phyloP scores from a whole-genome alignment of 2,113 vertebrate species.

The Panthera tigris region DNA sequence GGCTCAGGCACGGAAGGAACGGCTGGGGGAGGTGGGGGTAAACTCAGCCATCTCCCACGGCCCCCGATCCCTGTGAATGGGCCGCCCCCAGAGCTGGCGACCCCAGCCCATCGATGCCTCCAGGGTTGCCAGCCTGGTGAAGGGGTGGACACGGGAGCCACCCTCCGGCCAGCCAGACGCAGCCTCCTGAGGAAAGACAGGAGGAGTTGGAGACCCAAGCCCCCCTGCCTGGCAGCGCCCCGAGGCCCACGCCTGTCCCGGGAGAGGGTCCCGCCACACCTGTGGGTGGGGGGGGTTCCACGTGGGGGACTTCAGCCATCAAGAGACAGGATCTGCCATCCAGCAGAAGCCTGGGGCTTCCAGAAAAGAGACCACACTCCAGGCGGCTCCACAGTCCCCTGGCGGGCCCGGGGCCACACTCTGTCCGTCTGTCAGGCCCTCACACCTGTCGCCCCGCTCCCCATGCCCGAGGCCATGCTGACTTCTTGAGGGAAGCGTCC shows the following conservation, averaged over 20 bases:
- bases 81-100: not conserved
- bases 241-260: fast-evolving
- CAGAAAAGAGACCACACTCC: not conserved
- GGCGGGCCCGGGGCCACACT: not conserved
- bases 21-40: not conserved
- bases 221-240: not conserved
- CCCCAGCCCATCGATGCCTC: not conserved
- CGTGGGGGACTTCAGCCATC: not conserved
- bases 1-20: not conserved
- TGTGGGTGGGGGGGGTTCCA: not conserved
- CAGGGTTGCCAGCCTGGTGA: not conserved
- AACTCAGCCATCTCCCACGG: too few species aligned
- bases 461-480: not conserved
- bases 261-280: not conserved
- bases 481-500: not conserved
- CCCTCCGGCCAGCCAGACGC: not conserved
- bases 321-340: not conserved
- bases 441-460: not conserved
- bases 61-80: not conserved
- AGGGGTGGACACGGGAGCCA: not conserved
- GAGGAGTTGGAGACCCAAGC: not conserved
- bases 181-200: not conserved
- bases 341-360: not conserved
- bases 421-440: not conserved
- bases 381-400: not conserved